phyloP scores from a whole-genome alignment of 1,140 invertebrate genomes.

The Helicoverpa armigera region DNA sequence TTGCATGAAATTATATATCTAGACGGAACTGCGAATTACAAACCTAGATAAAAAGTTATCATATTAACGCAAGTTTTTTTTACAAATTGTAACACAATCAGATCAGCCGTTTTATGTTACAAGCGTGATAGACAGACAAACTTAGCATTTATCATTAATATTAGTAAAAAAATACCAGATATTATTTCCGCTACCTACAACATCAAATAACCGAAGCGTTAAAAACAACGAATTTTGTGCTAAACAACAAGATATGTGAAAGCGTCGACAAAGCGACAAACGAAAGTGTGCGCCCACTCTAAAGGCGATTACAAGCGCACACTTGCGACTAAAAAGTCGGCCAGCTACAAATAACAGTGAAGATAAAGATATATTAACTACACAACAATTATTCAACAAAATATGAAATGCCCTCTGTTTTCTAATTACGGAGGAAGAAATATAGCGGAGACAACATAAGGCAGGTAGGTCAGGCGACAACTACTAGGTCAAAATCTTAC shows the following conservation, averaged over 20 bases:
- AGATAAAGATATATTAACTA: constrained; percentile 9
- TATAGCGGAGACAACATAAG: too few species aligned
- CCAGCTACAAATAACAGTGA: constrained; percentile 18
- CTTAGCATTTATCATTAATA: background rate
- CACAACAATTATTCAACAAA: constrained; percentile 10
- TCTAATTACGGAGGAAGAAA: too few species aligned
- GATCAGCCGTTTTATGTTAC: too few species aligned
- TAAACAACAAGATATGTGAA: constrained; percentile 36
- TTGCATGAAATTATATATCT: too few species aligned
- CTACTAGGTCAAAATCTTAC: too few species aligned
- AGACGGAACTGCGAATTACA: too few species aligned
- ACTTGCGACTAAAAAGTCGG: constrained; percentile 15
- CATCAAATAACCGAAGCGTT: too few species aligned
- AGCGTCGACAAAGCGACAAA: background rate
- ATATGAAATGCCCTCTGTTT: constrained; percentile 24
- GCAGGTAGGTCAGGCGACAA: too few species aligned
- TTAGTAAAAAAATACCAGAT: background rate
- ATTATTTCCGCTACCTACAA: background rate
- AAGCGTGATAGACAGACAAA: background rate
- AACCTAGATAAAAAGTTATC: too few species aligned
- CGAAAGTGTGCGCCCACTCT: background rate
- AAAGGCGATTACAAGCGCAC: background rate
- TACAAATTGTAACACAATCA: too few species aligned
- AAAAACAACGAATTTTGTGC: constrained; percentile 26
- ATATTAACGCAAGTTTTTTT: too few species aligned